Conservation (phyloP, 2,113 vertebrate genomes). For the Sprattus sprattus region DNA sequence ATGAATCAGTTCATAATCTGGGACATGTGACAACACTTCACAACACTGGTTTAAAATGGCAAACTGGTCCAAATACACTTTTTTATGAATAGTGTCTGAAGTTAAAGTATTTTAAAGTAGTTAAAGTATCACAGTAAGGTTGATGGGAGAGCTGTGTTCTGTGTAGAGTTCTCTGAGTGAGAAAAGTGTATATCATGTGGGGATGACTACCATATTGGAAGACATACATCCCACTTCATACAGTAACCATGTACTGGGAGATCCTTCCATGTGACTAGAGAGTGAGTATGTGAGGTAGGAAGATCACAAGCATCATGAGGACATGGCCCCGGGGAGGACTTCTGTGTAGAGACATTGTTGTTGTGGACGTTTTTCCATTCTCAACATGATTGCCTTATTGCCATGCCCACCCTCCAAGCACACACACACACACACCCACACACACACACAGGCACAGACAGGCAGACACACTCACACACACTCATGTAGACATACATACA, state of each 20-base stretch:
- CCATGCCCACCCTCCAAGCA: constrained; percentile 14
- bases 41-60: no score
- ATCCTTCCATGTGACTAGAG: not conserved
- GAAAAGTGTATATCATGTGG: not conserved
- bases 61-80: not conserved
- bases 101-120: not conserved
- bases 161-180: not conserved
- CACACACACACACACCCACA: not conserved
- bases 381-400: not conserved
- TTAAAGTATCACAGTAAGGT: not conserved
- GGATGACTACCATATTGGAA: not conserved
- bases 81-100: not conserved
- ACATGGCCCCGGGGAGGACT: not conserved
- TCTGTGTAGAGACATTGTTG: constrained; percentile 5
- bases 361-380: not conserved
- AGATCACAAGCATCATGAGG: constrained; percentile 12
- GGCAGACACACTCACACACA: not conserved
- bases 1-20: not conserved
- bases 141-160: not conserved
- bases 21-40: not conserved
- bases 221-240: not conserved
- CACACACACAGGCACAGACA: not conserved
- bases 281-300: not conserved
- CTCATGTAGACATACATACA: no score
- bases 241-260: not conserved